Conservation (phyloP, 1,140 invertebrate genomes). For the Mercenaria mercenaria region DNA sequence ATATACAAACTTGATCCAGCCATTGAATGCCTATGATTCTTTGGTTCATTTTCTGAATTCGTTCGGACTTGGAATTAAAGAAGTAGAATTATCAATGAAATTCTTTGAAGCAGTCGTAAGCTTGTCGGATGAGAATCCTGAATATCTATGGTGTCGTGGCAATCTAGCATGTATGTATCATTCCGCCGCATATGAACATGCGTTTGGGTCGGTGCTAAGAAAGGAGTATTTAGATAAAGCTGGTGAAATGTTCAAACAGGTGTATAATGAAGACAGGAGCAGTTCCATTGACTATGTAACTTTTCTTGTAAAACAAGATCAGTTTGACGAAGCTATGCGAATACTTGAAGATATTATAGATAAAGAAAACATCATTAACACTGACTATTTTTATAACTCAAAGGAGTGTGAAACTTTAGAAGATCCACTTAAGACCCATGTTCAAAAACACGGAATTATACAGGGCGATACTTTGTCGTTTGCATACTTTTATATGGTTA, state of each 20-base stretch:
- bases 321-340: not conserved
- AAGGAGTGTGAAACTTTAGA: conserved; percentile 3
- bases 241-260: conserved; percentile 10
- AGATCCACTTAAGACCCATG: not conserved
- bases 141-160: conserved; percentile 45
- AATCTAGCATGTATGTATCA: conserved; percentile 66
- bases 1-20: not conserved
- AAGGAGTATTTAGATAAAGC: not conserved
- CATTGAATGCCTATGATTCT: not conserved
- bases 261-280: not conserved
- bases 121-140: conserved; percentile 29
- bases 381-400: not conserved
- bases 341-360: not conserved
- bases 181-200: not conserved
- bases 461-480: not conserved
- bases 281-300: conserved; percentile 30
- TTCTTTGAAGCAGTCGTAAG: conserved; percentile 10
- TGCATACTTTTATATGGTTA: conserved; percentile 16
- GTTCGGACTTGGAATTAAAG: conserved; percentile 6
- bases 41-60: conserved; percentile 14
- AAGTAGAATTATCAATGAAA: not conserved
- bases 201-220: not conserved
- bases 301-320: not conserved
- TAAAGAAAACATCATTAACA: not conserved
- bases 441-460: not conserved